Conservation (phyloP, 2,888 invertebrate species). For the Nasonovia ribisnigri region DNA sequence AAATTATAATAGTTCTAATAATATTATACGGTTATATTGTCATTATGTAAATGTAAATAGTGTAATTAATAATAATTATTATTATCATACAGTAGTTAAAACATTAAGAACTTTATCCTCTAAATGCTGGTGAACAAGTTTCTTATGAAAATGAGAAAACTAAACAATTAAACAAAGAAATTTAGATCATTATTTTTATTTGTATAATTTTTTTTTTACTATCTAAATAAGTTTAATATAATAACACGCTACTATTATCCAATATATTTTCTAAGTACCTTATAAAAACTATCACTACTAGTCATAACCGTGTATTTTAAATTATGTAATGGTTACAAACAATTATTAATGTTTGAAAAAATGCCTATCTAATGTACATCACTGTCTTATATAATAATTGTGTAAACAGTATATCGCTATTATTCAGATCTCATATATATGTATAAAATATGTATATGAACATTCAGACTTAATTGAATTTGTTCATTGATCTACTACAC, state of each 20-base stretch:
- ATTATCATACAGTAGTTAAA: slow-evolving; percentile 24
- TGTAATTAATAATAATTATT: slow-evolving; percentile 34
- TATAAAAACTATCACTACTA: slow-evolving; percentile 43
- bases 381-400: slow-evolving; percentile 21
- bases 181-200: slow-evolving; percentile 10
- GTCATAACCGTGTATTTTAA: slow-evolving; percentile 35
- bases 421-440: slow-evolving; percentile 50
- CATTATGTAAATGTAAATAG: slow-evolving; percentile 23
- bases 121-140: neutral
- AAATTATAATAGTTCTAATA: slow-evolving; percentile 40
- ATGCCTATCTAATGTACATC: slow-evolving; percentile 22
- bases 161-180: neutral
- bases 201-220: slow-evolving; percentile 12
- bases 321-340: slow-evolving; percentile 34
- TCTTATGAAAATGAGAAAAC: neutral
- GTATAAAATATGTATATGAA: slow-evolving; percentile 37
- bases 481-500: slow-evolving; percentile 23
- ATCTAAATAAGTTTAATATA: slow-evolving; percentile 12
- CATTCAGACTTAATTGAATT: neutral
- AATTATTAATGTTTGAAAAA: slow-evolving; percentile 31
- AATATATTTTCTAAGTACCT: slow-evolving; percentile 34
- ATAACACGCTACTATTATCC: slow-evolving; percentile 18
- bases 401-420: slow-evolving; percentile 21
- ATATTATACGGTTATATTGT: slow-evolving; percentile 21
- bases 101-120: neutral